Percentiles rank a stretch among this genome's conserved stretches.
phyloP scores from a whole-genome alignment of 2,797 vertebrate species.

The Poecilia velifera region DNA sequence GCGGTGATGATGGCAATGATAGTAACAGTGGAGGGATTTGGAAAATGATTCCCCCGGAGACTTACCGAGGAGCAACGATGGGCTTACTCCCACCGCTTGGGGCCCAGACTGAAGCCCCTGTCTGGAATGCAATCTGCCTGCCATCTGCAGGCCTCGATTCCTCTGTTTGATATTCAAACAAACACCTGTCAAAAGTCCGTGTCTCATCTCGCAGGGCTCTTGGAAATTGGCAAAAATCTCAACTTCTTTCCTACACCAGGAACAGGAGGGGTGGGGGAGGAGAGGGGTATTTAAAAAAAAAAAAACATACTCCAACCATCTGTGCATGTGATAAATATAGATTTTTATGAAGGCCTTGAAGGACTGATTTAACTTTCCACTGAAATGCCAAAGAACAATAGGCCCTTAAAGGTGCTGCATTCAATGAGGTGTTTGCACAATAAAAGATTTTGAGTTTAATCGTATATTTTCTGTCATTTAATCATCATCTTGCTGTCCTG shows the following conservation, averaged over 20 bases:
- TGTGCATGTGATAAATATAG: slow-evolving; percentile 77
- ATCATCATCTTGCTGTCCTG: slow-evolving; percentile 42
- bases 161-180: slow-evolving; percentile 82
- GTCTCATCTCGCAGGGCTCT: slow-evolving; percentile 71
- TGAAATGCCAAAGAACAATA: slow-evolving; percentile 73
- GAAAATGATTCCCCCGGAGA: slow-evolving; percentile 55
- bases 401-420: slow-evolving; percentile 59
- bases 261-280: slow-evolving; percentile 37
- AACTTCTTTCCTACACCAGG: slow-evolving; percentile 60
- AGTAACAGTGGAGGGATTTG: slow-evolving; percentile 46
- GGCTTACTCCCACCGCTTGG: slow-evolving; percentile 43
- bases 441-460: slow-evolving; percentile 62
- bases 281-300: slow-evolving; percentile 46
- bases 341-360: slow-evolving; percentile 71
- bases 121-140: slow-evolving; percentile 82
- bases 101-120: slow-evolving; percentile 67
- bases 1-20: slow-evolving; percentile 29
- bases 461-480: slow-evolving; percentile 28
- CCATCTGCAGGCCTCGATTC: slow-evolving; percentile 78
- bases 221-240: slow-evolving; percentile 75
- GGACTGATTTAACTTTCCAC: slow-evolving; percentile 72
- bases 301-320: slow-evolving; percentile 68
- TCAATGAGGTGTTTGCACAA: slow-evolving; percentile 60
- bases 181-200: slow-evolving; percentile 80
- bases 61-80: slow-evolving; percentile 51